Conservation (phyloP, 2,888 invertebrate species). For the Macaria notata region DNA sequence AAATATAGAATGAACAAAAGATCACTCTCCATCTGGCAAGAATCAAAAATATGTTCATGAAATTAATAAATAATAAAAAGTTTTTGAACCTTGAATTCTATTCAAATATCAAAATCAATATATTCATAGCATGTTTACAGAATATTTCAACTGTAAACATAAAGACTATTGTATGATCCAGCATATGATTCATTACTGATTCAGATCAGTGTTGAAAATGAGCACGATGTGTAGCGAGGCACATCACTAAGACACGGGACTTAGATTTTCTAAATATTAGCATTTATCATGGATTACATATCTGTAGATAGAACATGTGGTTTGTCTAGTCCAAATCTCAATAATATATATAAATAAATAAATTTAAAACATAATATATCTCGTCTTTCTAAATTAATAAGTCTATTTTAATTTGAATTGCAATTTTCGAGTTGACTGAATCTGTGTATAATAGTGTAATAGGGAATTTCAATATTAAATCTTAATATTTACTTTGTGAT, state of each 20-base stretch:
- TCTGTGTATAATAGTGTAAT: constrained; percentile 64
- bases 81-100: too few species aligned
- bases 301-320: constrained; percentile 81
- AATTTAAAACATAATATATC: constrained; percentile 59
- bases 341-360: constrained; percentile 53
- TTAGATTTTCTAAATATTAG: constrained; percentile 77
- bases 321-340: constrained; percentile 81
- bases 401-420: constrained; percentile 58
- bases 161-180: too few species aligned
- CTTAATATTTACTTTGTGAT: constrained; percentile 33
- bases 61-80: too few species aligned
- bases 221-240: constrained; percentile 61
- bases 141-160: too few species aligned
- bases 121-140: too few species aligned
- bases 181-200: too few species aligned
- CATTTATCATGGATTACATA: constrained; percentile 81
- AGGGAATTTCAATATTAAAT: constrained; percentile 45
- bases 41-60: too few species aligned
- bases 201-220: constrained; percentile 63
- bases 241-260: constrained; percentile 70
- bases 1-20: too few species aligned
- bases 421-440: constrained; percentile 72
- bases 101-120: too few species aligned
- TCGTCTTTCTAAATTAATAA: constrained; percentile 63
- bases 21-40: too few species aligned